These are phyloP conservation scores for Pelosia muscerda DNA, from an alignment of 2,888 invertebrate genomes.

Conservation along the genomic window DNA sequence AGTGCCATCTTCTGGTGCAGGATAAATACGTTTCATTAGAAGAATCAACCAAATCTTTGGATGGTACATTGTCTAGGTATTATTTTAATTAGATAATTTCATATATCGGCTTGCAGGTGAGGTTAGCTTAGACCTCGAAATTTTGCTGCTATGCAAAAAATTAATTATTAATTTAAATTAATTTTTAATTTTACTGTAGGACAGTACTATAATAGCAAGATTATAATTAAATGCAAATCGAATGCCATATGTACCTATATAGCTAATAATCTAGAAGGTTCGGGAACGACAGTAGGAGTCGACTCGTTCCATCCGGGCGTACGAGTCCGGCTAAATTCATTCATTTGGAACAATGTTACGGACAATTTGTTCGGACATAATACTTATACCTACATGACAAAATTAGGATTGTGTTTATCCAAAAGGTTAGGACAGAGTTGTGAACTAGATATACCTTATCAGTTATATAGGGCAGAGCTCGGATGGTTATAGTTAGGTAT, in stretches of 20 bases:
- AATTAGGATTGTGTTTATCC: not conserved
- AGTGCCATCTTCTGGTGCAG: no score
- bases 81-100: no score
- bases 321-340: not conserved
- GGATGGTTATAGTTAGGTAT: not conserved
- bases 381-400: not conserved
- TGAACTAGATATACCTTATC: not conserved
- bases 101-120: no score
- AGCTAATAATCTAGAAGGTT: not conserved
- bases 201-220: not conserved
- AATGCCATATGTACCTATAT: not conserved
- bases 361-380: conserved; percentile 3
- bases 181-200: no score
- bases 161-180: no score
- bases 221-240: not conserved
- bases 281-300: not conserved
- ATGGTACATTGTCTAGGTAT: no score
- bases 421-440: not conserved
- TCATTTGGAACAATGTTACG: conserved; percentile 4
- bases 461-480: not conserved
- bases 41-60: no score
- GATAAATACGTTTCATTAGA: no score
- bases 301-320: not conserved
- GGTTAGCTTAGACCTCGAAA: no score
- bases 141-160: no score